Percentiles rank a stretch among this genome's conserved stretches.
Evolutionary conservation across 1,140 invertebrate species (phyloP).

Genomic region (Drosophila littoralis): DNA sequence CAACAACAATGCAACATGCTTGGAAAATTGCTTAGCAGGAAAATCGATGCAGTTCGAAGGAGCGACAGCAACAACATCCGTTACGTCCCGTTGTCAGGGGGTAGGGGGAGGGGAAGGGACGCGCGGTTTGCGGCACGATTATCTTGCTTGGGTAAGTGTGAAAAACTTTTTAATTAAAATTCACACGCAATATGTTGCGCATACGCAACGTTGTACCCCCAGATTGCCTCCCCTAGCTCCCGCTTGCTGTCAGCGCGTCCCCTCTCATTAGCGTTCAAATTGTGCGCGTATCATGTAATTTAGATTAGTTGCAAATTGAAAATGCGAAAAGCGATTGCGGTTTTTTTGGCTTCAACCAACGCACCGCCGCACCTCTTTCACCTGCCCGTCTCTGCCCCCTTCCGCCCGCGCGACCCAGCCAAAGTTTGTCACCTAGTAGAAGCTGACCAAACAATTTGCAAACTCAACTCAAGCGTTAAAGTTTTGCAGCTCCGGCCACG

Average conservation of each 20-base stretch:
- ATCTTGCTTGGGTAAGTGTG: slow-evolving; percentile 73
- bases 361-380: neutral
- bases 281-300: slow-evolving; percentile 81
- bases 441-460: slow-evolving; percentile 48
- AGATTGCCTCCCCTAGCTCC: neutral
- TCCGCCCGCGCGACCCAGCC: neutral
- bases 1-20: slow-evolving; percentile 13
- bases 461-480: slow-evolving; percentile 44
- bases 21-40: slow-evolving; percentile 25
- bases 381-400: no score
- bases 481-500: slow-evolving; percentile 6
- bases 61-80: slow-evolving; percentile 52
- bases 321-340: slow-evolving; percentile 64
- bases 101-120: neutral
- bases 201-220: slow-evolving; percentile 59
- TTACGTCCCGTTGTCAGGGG: slow-evolving; percentile 1
- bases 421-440: slow-evolving; percentile 39
- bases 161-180: slow-evolving; percentile 82
- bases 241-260: slow-evolving; percentile 4
- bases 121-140: slow-evolving; percentile 37
- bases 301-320: slow-evolving; percentile 80
- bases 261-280: slow-evolving; percentile 79
- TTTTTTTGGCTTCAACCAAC: slow-evolving; percentile 18
- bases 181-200: slow-evolving; percentile 82
- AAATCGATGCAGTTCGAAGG: slow-evolving; percentile 76